These are phyloP conservation scores for Drosophila saltans DNA, from an alignment of 1,140 invertebrate genomes.

Conservation along the genomic window DNA sequence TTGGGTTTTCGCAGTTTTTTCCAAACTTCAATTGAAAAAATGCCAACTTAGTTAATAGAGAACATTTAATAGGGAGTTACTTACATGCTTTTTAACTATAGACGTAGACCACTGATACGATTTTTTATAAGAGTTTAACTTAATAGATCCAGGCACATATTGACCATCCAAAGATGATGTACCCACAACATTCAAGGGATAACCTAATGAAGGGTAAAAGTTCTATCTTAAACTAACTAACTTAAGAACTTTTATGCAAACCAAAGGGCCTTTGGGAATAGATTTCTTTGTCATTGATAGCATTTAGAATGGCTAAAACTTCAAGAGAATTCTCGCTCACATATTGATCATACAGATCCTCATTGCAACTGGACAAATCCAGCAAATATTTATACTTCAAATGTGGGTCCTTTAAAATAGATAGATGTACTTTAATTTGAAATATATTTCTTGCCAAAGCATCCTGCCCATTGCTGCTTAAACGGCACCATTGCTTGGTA, in stretches of 20 bases:
- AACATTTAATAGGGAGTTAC: not conserved
- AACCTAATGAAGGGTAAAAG: not conserved
- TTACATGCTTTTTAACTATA: not conserved
- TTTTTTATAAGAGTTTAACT: not conserved
- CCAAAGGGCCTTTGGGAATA: not conserved
- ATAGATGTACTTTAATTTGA: not conserved
- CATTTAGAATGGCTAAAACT: constrained; percentile 9
- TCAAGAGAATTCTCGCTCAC: constrained; percentile 4
- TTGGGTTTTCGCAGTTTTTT: not conserved
- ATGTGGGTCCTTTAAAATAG: not conserved
- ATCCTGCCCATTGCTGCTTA: not conserved
- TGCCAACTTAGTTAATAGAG: not conserved
- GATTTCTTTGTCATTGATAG: not conserved
- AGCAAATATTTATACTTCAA: constrained; percentile 19
- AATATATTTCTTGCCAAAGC: not conserved
- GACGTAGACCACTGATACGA: not conserved
- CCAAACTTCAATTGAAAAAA: not conserved
- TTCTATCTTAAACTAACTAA: not conserved
- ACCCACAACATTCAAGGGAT: not conserved
- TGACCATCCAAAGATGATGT: not conserved
- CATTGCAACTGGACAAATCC: constrained; percentile 1
- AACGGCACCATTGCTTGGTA: not conserved
- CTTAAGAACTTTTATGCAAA: not conserved
- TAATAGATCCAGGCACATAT: not conserved
- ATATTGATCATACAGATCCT: constrained; percentile 23